Evolutionary conservation across 2,888 invertebrate genomes (phyloP), one percentile per base, ranked within the genome.

Genomic region (Sesia bembeciformis): DNA sequence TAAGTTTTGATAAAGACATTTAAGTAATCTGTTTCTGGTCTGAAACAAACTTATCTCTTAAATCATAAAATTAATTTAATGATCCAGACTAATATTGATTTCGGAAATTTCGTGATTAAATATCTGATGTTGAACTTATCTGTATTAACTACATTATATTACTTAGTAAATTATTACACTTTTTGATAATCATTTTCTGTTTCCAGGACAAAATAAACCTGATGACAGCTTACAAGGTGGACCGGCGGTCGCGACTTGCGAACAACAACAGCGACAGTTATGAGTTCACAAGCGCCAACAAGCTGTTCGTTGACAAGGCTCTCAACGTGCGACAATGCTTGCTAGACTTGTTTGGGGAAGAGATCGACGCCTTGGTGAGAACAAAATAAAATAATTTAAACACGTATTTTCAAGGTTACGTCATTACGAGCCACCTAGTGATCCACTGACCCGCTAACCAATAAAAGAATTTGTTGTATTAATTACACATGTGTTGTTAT

Each of bases 281-380:
- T 67, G 93, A 95, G 74, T 94, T 95, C 72, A 91, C 89, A 4
- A 93, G 93, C 57, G 96, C 95, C 39, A 96, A 96, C 83, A 93
- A 93, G 62, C 86, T 97, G 61, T 97, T 94, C 81, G 92, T 95
- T 3, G 91, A 93, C 53, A 74, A 89, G 3, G 77, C 81, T 3
- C 82, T 92, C 54, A 81, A 87, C 41, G 85, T 94, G 38, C 89
- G 93, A 3, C 90, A 92, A 7, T 97, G 96, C 70, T 90, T 96
- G 72, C 68, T 90, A 6, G 84, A 91, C 57, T 78, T 94, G 49
- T 94, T 96, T 70, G 74, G 78, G 0, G 90, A 92, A 0, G 94
- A 95, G 64, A 70, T 95, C 8, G 90, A 92, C 62, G 75, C 83
- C 49, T 72, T 91, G 64, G 90, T 90, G 66, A 70, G 72, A 39